These are phyloP conservation scores for Leptinotarsa undecemlineata DNA, from an alignment of 1,140 invertebrate genomes.

Conservation along the genomic window DNA sequence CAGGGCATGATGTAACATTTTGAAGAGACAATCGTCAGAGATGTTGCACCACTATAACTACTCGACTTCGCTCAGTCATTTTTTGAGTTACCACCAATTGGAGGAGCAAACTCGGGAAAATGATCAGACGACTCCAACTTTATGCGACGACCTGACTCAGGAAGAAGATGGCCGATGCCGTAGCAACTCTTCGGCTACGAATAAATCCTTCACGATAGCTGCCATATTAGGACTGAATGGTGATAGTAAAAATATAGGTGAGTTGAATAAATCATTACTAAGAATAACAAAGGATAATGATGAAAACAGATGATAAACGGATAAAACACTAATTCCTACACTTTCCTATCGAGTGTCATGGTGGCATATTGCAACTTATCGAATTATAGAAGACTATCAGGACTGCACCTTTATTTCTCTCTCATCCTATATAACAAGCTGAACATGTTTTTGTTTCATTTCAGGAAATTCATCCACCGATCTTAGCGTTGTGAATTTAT, in stretches of 20 bases:
- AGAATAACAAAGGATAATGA: too few relatives aligned
- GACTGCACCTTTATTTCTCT: not conserved
- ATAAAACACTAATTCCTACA: too few relatives aligned
- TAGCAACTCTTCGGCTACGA: slow-evolving; percentile 44
- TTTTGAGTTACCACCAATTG: slow-evolving; percentile 51
- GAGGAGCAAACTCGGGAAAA: slow-evolving; percentile 46
- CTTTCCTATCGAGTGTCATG: too few relatives aligned
- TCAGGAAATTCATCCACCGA: slow-evolving; percentile 36
- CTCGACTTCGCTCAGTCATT: slow-evolving; percentile 49
- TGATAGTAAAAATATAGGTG: slow-evolving; percentile 29
- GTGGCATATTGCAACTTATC: too few relatives aligned
- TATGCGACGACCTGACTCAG: slow-evolving; percentile 44
- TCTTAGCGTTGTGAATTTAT: slow-evolving; percentile 50
- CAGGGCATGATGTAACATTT: not conserved
- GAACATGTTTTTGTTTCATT: not conserved
- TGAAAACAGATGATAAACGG: too few relatives aligned
- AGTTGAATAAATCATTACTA: not conserved
- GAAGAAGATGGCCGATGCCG: slow-evolving; percentile 44
- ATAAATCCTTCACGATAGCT: slow-evolving; percentile 78
- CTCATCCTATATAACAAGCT: not conserved
- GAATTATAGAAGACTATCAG: not conserved
- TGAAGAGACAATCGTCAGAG: not conserved
- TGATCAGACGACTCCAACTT: slow-evolving; percentile 39
- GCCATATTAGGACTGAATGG: slow-evolving; percentile 73
- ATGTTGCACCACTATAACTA: slow-evolving; percentile 54